Conservation (phyloP, 1,140 invertebrate genomes). For the Aplysia californica region DNA sequence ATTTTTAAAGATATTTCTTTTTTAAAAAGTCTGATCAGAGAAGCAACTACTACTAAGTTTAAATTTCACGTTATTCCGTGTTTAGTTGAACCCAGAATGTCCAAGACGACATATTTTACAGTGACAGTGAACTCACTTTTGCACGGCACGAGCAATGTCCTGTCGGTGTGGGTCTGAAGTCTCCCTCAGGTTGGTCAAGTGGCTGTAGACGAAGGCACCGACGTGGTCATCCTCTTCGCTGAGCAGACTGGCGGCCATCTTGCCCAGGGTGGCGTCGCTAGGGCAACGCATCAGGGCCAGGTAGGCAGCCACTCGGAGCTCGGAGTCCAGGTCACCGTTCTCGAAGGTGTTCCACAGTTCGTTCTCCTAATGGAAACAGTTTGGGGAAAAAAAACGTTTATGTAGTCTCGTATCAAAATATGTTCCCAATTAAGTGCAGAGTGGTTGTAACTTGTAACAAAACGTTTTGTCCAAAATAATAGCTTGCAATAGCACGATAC, state of each 20-base stretch:
- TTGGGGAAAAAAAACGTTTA: neutral
- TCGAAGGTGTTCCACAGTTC: conserved; percentile 74
- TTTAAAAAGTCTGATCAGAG: no score
- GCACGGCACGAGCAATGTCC: conserved; percentile 84
- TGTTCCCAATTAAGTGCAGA: no score
- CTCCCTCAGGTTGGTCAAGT: conserved; percentile 86
- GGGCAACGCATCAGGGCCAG: conserved; percentile 91
- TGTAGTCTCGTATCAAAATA: no score
- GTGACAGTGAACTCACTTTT: conserved; percentile 75
- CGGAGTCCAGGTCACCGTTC: conserved; percentile 80
- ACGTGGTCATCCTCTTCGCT: conserved; percentile 85
- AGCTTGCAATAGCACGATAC: no score
- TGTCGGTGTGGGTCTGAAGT: conserved; percentile 85
- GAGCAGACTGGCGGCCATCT: conserved; percentile 77
- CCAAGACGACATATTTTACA: no score
- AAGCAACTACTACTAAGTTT: no score
- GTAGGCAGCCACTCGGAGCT: conserved; percentile 89
- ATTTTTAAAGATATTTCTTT: no score
- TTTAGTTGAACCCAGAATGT: no score
- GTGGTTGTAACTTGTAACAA: no score
- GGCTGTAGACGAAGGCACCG: conserved; percentile 93
- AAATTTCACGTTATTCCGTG: no score
- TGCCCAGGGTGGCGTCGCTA: conserved; percentile 77
- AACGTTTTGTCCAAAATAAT: no score
- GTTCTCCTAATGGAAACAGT: conserved; percentile 44